Conservation (phyloP, 2,113 vertebrate species). For the Mionectes macconnelli region DNA sequence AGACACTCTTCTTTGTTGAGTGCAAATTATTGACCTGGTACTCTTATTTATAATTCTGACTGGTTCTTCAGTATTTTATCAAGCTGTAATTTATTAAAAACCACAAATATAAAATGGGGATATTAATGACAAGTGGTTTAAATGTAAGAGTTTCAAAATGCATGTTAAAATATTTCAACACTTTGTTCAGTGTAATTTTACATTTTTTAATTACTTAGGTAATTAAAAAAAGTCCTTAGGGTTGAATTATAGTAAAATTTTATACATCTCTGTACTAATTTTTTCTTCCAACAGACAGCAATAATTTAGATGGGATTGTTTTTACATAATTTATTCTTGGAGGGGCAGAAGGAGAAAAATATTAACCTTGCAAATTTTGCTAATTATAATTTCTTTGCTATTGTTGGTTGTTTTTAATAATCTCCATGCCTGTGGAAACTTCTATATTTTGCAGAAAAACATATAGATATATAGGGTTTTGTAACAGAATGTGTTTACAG, state of each 20-base stretch:
- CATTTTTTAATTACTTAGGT: slow-evolving; percentile 65
- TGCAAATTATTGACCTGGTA: slow-evolving; percentile 33
- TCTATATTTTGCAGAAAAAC: slow-evolving; percentile 11
- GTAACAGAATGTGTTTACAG: slow-evolving; percentile 21
- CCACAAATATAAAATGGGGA: slow-evolving; percentile 59
- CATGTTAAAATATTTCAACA: slow-evolving; percentile 41
- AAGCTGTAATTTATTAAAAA: slow-evolving; percentile 61
- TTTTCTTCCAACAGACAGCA: slow-evolving; percentile 59
- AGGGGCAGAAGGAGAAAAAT: not conserved
- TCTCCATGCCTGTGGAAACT: slow-evolving; percentile 3
- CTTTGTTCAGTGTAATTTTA: slow-evolving; percentile 61
- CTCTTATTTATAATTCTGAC: slow-evolving; percentile 39
- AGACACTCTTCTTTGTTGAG: slow-evolving; percentile 10
- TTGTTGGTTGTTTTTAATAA: not conserved
- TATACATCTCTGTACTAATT: slow-evolving; percentile 64
- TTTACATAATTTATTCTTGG: slow-evolving; percentile 61
- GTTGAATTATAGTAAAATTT: slow-evolving; percentile 69
- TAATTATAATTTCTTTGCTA: not conserved
- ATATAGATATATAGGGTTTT: not conserved
- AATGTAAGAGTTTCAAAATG: slow-evolving; percentile 48
- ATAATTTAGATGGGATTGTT: slow-evolving; percentile 66
- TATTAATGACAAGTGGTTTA: slow-evolving; percentile 67
- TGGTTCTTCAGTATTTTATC: slow-evolving; percentile 39
- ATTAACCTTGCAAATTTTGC: not conserved
- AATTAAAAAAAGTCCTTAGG: slow-evolving; percentile 71